Evolutionary conservation across 2,797 vertebrate species (phyloP), one percentile per base, ranked within the genome.

Genomic region (Microtus obscurus): DNA sequence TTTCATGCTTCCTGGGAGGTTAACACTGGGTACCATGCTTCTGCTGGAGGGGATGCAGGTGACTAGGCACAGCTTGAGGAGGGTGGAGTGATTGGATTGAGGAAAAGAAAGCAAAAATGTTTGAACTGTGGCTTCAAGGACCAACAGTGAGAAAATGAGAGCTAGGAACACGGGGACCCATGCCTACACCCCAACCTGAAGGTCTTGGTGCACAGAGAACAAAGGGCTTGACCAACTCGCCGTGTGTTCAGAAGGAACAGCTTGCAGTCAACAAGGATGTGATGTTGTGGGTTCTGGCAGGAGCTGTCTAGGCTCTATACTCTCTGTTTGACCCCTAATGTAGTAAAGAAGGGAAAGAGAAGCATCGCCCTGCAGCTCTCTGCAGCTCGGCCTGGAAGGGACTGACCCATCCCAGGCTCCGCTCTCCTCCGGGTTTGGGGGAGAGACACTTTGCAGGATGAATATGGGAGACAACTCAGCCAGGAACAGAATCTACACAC

Each of bases 21-120:
- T 67, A n/a, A 63, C 40, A 27, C 7, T 5, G 14, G 29, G 56
- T 5, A 27, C 48, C 59, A 17, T 0, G 1, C 16, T 31, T 40
- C 29, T 23, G 5, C n/a, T 25, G 6, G 31, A 1, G 16, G 48
- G 59, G 17, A 37, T 7, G 8, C 6, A 6, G 12, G 71, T 31
- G 59, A 45, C 31, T 2, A 0, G 0, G 17, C 37, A 6, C 10
- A 27, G 59, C n/a, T 59, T 7, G 45, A n/a, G 51, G 0, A 13
- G 5, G 48, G 6, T 51, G 29, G 21, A 23, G 0, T 5, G 12
- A 71, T 48, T 1, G 1, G 17, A 61, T 1, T 48, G 25, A 40
- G 2, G 16, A 45, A n/a, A 37, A 74, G 34, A 21, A 23, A 31
- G 48, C 51, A 16, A 53, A 40, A 51, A 31, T 43, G 51, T 63